Percentiles rank a stretch among this genome's conserved stretches.
phyloP scores from a whole-genome alignment of 2,797 vertebrate genomes.

The Capromys pilorides region DNA sequence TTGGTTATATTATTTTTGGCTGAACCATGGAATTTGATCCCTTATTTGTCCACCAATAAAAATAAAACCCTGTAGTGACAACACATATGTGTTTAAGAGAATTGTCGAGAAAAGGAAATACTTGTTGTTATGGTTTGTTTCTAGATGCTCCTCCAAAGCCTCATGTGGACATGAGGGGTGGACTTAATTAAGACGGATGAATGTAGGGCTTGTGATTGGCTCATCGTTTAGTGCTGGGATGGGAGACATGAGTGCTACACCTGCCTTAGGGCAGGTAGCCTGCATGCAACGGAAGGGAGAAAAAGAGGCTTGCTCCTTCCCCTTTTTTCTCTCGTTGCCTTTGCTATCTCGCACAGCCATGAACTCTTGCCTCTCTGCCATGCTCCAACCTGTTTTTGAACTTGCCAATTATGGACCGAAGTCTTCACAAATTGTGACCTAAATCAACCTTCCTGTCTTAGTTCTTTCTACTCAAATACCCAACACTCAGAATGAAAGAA shows the following conservation, averaged over 20 bases:
- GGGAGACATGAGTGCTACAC: neutral
- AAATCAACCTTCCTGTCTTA: neutral
- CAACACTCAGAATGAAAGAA: too few relatives aligned
- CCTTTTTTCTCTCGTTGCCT: neutral
- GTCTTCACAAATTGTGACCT: neutral
- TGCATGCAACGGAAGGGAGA: neutral
- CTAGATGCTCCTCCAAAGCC: too few relatives aligned
- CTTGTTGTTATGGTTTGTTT: too few relatives aligned
- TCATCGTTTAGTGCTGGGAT: neutral
- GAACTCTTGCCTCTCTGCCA: neutral
- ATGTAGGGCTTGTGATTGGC: neutral
- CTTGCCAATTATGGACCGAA: neutral
- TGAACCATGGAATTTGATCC: conserved; percentile 38
- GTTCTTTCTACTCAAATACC: too few relatives aligned
- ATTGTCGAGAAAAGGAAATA: neutral
- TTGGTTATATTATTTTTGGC: neutral
- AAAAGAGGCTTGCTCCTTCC: neutral
- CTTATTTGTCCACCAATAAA: conserved; percentile 46
- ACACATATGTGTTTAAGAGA: neutral
- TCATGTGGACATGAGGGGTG: too few relatives aligned
- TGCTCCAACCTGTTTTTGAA: neutral
- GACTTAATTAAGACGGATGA: neutral
- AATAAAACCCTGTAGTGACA: conserved; percentile 2
- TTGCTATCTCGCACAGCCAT: neutral
- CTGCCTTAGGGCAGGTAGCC: neutral